Evolutionary conservation across 2,888 invertebrate species (phyloP).

Genomic region (Melipona bicolor): DNA sequence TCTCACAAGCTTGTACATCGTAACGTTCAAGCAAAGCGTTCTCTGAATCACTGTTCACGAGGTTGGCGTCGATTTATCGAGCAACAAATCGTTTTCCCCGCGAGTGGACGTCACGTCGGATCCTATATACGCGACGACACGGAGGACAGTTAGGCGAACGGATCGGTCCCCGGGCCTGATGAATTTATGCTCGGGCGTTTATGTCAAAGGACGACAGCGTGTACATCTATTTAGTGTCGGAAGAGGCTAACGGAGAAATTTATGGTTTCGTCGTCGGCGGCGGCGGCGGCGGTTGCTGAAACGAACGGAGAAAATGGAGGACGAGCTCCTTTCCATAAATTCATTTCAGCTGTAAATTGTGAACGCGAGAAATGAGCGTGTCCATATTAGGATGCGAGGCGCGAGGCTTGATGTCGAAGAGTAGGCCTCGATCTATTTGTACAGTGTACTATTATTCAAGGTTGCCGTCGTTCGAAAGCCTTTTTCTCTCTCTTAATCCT

Average conservation of each 20-base stretch:
- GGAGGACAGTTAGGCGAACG: conserved; percentile 32
- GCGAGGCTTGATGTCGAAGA: conserved; percentile 44
- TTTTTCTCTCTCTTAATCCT: too few relatives aligned
- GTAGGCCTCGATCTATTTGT: conserved; percentile 68
- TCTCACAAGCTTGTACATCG: neutral
- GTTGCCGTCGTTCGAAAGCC: neutral
- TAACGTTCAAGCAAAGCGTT: neutral
- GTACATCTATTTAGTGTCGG: conserved; percentile 80
- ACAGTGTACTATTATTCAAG: conserved; percentile 12
- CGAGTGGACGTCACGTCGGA: conserved; percentile 22
- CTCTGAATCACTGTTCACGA: neutral
- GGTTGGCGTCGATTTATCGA: conserved; percentile 37
- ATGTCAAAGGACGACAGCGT: conserved; percentile 78
- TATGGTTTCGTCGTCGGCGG: conserved; percentile 78
- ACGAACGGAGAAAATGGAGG: conserved; percentile 45
- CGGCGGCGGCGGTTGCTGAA: conserved; percentile 52
- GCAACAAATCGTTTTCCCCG: conserved; percentile 32
- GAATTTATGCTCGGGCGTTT: conserved; percentile 80
- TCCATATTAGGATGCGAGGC: conserved; percentile 72
- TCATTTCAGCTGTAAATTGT: conserved; percentile 80
- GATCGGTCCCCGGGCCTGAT: conserved; percentile 69
- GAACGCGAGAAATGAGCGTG: conserved; percentile 76
- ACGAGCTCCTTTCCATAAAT: conserved; percentile 78
- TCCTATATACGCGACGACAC: conserved; percentile 19
- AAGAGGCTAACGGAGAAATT: conserved; percentile 77